phyloP scores from a whole-genome alignment of 2,113 vertebrate species.

The Stercorarius parasiticus region DNA sequence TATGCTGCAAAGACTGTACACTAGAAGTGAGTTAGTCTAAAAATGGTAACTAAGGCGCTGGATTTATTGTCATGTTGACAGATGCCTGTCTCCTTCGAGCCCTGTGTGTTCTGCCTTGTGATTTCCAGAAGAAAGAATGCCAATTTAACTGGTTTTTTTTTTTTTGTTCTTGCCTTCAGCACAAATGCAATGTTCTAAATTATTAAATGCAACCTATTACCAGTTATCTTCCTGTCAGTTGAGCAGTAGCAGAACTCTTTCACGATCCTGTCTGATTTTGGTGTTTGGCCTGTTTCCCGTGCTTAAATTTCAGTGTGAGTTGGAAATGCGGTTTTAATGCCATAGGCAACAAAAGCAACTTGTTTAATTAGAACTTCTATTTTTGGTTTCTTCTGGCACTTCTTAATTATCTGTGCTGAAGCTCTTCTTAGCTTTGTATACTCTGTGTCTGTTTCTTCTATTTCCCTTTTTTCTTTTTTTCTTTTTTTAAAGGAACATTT shows the following conservation, averaged over 20 bases:
- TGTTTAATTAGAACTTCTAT: background rate
- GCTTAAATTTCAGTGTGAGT: background rate
- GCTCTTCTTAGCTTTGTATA: background rate
- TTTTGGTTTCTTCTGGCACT: background rate
- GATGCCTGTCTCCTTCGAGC: slow-evolving; percentile 67
- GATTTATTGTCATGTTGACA: slow-evolving; percentile 64
- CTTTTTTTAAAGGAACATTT: slow-evolving; percentile 85
- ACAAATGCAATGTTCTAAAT: slow-evolving; percentile 67
- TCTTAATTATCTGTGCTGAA: background rate
- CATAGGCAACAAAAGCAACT: background rate
- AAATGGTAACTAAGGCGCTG: slow-evolving; percentile 29
- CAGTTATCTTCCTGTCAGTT: slow-evolving; percentile 50
- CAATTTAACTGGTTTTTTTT: slow-evolving; percentile 51
- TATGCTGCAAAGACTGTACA: background rate
- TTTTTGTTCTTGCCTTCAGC: slow-evolving; percentile 66
- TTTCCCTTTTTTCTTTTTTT: background rate
- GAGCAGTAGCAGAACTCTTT: slow-evolving; percentile 61
- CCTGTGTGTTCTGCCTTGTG: slow-evolving; percentile 64
- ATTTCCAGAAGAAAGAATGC: slow-evolving; percentile 69
- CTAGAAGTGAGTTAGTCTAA: background rate
- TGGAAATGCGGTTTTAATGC: background rate
- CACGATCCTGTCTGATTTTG: slow-evolving; percentile 40
- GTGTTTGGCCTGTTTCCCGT: background rate
- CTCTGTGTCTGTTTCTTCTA: background rate
- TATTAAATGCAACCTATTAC: slow-evolving; percentile 62